Evolutionary conservation across 2,888 invertebrate species (phyloP), one percentile per base, ranked within the genome.

Genomic region (Hemithea aestivaria): DNA sequence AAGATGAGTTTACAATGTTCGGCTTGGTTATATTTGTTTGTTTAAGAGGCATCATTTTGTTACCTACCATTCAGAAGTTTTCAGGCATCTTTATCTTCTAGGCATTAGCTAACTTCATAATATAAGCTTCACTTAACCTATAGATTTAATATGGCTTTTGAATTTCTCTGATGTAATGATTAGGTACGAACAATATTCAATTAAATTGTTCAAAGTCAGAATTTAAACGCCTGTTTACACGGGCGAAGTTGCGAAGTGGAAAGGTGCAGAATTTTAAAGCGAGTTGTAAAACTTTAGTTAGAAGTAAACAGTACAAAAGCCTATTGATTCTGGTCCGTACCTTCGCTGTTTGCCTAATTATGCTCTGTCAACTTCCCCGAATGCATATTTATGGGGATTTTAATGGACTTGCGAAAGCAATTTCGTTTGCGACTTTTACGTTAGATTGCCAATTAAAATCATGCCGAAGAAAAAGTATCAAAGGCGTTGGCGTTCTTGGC

Each of bases 231-330:
- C 40, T 53, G 47, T 41, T 39, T 49, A 43, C 32, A 36, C 26
- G 21, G 31, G 35, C 10, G 23, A 29, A 42, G 44, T 42, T 35
- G 12, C 20, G 9, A 24, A 40, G 31, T 32, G 21, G 35, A 16
- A 16, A 27, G 34, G 22, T 31, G 20, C 12, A 45, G 50, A 50
- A 51, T 51, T 51, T 48, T 44, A 40, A 51, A 51, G 39, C 44
- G 40, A 34, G 32, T 20, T 41, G 39, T 37, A 37, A 35, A 39
- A 48, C 39, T 46, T 50, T 35, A 36, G 35, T 16, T 9, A 21
- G 25, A 35, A 45, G 45, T 51, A 44, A 48, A 37, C 43, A 51
- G 25, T 40, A 39, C 38, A 40, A 43, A 42, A 28, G 36, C 22
- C 40, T 41, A 49, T 49, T 40, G 49, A 39, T 49, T 46, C 28